Base-by-base conservation (phyloP, 2,113 vertebrate genomes). In the Benthochromis sp. region DNA sequence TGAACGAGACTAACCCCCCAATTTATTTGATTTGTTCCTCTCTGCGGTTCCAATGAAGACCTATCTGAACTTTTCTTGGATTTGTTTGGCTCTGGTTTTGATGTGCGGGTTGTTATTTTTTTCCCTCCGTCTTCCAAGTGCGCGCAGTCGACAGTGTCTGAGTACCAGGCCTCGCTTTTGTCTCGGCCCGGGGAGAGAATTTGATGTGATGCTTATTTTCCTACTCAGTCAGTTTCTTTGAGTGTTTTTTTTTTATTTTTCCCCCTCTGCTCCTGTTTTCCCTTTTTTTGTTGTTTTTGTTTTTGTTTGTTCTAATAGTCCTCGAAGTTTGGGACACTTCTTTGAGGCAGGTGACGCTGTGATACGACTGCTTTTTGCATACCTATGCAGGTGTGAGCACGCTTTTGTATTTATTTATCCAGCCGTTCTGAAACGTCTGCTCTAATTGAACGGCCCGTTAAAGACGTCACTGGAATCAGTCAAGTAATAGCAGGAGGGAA, bases 21-120 rank as follows among this genome's bases (percentile, higher is more conserved):
- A 93, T 96, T 96, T 95, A 95, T 96, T 95, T 93, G 90, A 94
- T 95, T 93, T 88, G 88, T 93, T 95, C 93, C 89, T 92, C 92
- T 92, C 86, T 82, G 90, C 92, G 85, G 91, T 94, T 92, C 69
- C 86, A 82, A 84, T 87, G 90, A 93, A 92, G 92, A 92, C 89
- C 92, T 91, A 83, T 89, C 92, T 94, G 92, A 94, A 94, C 92
- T 95, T 93, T 87, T 89, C 87, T 91, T 88, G 90, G 92, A 94
- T 95, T 96, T 95, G 93, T 93, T 88, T 91, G 92, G 87, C 88
- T 93, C 81, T 17, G 66, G 91, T 89, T 94, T 94, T 93, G 92
- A 95, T 94, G 93, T 94, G 90, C 80, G 13, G 84, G 86, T 91
- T 93, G 93, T 93, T 92, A 47, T 85, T 55, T 89, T 73, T 66